Percentiles rank a stretch among this genome's conserved stretches.
These are phyloP conservation scores for Dysmachus trigonus DNA, from an alignment of 2,888 invertebrate genomes.

Conservation along the genomic window DNA sequence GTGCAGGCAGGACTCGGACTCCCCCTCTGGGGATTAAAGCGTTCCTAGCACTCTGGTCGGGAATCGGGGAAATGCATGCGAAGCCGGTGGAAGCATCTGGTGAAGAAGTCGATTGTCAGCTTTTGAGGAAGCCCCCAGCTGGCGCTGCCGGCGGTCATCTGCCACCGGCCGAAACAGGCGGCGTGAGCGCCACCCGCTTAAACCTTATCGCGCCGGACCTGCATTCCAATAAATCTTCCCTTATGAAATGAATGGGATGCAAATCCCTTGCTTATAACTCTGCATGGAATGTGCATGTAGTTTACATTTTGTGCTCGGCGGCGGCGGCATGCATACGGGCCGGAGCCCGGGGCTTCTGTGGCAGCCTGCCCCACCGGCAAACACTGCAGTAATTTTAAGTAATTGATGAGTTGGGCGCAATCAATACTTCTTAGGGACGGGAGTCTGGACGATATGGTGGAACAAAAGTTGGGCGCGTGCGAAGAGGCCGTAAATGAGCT, in stretches of 20 bases:
- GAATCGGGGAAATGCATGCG: not conserved
- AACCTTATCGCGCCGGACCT: not conserved
- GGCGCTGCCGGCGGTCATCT: not conserved
- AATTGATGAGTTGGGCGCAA: slow-evolving; percentile 16
- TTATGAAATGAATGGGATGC: slow-evolving; percentile 23
- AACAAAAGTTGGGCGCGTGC: not conserved
- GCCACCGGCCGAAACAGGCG: not conserved
- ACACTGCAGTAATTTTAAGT: slow-evolving; percentile 28
- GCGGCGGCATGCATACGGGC: not conserved
- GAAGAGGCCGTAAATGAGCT: not conserved
- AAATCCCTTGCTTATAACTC: slow-evolving; percentile 26
- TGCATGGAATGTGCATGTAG: not conserved
- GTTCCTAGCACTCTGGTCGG: not conserved
- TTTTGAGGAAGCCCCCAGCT: not conserved
- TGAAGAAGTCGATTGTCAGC: not conserved
- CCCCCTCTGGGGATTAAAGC: not conserved
- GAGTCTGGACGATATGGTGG: not conserved
- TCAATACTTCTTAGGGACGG: slow-evolving; percentile 17
- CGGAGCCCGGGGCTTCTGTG: not conserved
- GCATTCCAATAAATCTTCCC: slow-evolving; percentile 22
- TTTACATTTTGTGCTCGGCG: not conserved
- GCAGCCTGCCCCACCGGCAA: not conserved
- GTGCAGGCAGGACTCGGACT: not conserved
- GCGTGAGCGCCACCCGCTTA: not conserved
- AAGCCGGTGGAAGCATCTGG: not conserved